Evolutionary conservation across 2,113 vertebrate genomes (phyloP).

Genomic region (Ctenodactylus gundi): DNA sequence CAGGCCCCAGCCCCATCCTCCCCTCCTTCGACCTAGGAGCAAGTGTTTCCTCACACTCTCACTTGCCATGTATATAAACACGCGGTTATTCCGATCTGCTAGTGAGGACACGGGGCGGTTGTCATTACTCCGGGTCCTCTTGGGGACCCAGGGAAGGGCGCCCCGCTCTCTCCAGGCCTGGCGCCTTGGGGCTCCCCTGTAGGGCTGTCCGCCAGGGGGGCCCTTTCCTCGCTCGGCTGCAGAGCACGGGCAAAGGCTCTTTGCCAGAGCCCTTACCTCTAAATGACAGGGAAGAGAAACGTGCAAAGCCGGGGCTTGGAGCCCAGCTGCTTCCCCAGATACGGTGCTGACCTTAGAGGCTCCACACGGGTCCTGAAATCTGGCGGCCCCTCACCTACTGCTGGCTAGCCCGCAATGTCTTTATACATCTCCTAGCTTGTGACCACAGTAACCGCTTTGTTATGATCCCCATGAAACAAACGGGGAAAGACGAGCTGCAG

Average conservation of each 20-base stretch:
- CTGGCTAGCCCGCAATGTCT: accelerated
- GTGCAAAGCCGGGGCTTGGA: neutral
- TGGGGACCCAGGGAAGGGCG: neutral
- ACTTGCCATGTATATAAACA: neutral
- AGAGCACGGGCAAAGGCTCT: neutral
- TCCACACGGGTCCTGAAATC: neutral
- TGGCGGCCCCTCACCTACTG: neutral
- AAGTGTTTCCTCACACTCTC: neutral
- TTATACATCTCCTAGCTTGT: neutral
- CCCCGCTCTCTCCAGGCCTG: no score
- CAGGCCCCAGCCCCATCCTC: accelerated
- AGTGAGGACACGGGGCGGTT: neutral
- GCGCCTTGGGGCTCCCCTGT: accelerated
- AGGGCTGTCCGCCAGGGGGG: accelerated
- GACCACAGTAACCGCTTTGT: neutral
- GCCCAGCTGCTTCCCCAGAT: neutral
- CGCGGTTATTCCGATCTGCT: neutral
- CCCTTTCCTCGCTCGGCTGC: no score
- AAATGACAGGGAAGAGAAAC: neutral
- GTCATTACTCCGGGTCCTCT: accelerated
- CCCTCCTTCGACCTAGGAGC: accelerated
- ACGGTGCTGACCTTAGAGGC: neutral
- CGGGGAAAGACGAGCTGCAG: accelerated
- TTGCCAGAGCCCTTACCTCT: neutral
- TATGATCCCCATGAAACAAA: accelerated